A percentile compares a stretch with the other conserved stretches of the same genome.
Evolutionary conservation across 2,797 vertebrate species (phyloP).

Genomic region (Eulemur coronatus): DNA sequence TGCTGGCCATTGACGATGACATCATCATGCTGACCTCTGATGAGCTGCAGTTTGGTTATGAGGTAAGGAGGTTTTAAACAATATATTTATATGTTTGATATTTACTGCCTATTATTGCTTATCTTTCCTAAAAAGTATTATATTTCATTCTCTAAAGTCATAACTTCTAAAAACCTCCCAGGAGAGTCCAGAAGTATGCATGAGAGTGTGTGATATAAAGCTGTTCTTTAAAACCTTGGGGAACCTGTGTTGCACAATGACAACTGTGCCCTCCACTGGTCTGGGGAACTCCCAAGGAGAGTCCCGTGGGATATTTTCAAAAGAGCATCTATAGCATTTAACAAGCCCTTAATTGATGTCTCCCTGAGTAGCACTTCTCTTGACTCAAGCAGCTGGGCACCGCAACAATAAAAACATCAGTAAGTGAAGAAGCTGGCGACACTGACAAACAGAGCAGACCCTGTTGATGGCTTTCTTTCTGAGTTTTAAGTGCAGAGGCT

Average conservation of each 20-base stretch:
- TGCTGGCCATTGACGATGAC: conserved; percentile 97
- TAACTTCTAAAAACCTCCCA: background rate
- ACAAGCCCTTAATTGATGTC: conserved; percentile 32
- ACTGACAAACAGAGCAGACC: conserved; percentile 34
- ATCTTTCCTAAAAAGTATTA: background rate
- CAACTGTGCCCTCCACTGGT: background rate
- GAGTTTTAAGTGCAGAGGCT: background rate
- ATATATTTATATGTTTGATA: accelerated
- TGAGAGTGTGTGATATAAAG: background rate
- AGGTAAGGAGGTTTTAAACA: conserved; percentile 86
- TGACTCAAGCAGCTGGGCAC: background rate
- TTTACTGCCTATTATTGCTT: background rate
- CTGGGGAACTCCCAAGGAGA: conserved; percentile 8
- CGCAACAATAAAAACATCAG: conserved; percentile 31
- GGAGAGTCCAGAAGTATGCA: background rate
- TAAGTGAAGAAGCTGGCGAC: background rate
- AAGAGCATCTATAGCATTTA: background rate
- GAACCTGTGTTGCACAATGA: background rate
- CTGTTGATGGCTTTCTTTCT: background rate
- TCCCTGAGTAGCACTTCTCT: background rate
- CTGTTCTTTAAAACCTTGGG: background rate
- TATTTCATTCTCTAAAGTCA: background rate
- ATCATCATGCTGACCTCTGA: conserved; percentile 99
- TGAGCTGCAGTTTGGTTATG: conserved; percentile 98
- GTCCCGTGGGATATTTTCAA: conserved; percentile 8